Conservation (phyloP, 2,113 vertebrate genomes). For the Parus major region DNA sequence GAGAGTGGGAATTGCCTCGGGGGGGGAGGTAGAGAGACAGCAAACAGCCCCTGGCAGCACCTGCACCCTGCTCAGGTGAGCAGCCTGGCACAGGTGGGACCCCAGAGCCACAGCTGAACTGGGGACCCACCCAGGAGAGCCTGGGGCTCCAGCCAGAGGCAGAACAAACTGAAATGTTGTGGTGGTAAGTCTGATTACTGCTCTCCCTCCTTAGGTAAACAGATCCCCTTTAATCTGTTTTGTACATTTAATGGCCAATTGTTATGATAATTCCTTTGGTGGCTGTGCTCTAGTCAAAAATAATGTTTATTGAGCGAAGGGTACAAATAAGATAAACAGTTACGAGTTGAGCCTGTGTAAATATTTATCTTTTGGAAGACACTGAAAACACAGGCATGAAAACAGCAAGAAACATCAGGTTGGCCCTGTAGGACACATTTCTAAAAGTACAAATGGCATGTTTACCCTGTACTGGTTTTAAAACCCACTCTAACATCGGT, state of each 20-base stretch:
- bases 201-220: neutral
- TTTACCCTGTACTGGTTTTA: neutral
- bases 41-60: neutral
- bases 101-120: neutral
- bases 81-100: neutral
- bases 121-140: neutral
- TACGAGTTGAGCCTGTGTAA: neutral
- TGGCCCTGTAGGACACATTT: neutral
- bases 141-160: neutral
- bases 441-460: neutral
- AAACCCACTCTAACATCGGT: neutral
- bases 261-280: neutral
- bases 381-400: neutral
- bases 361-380: slow-evolving; percentile 17
- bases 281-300: neutral
- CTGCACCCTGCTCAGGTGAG: neutral
- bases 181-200: neutral
- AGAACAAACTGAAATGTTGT: neutral
- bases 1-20: neutral
- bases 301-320: neutral
- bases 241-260: neutral
- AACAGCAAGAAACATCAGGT: neutral
- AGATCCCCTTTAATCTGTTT: neutral
- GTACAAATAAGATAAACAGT: slow-evolving; percentile 4
- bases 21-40: neutral